A percentile compares a stretch with the other conserved stretches of the same genome.
Evolutionary conservation across 2,797 vertebrate genomes (phyloP).

Genomic region (Microchirus variegatus): DNA sequence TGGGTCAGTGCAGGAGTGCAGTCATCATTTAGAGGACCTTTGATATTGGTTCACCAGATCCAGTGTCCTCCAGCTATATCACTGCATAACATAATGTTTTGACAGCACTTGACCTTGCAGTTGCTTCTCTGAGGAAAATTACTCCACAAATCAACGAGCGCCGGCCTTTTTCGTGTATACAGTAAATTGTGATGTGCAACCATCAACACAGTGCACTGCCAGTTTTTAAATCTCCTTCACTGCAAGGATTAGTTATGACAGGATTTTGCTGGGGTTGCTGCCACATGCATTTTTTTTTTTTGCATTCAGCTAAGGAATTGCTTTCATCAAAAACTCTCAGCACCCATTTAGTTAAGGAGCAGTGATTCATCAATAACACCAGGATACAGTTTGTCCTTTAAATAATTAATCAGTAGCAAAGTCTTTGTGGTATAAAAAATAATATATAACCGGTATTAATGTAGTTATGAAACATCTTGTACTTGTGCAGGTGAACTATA

Average conservation of each 20-base stretch:
- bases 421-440: slow-evolving; percentile 37
- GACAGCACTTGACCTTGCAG: slow-evolving; percentile 45
- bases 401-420: slow-evolving; percentile 42
- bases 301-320: slow-evolving; percentile 33
- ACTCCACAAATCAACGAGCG: slow-evolving; percentile 43
- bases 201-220: slow-evolving; percentile 28
- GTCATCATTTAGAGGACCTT: slow-evolving; percentile 47
- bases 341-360: slow-evolving; percentile 46
- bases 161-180: slow-evolving; percentile 8
- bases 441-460: slow-evolving; percentile 49
- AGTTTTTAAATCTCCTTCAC: slow-evolving; percentile 51
- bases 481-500: slow-evolving; percentile 37
- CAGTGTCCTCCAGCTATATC: slow-evolving; percentile 9
- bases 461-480: not conserved
- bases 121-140: slow-evolving; percentile 37
- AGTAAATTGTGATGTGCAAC: slow-evolving; percentile 36
- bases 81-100: slow-evolving; percentile 36
- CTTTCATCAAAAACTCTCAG: slow-evolving; percentile 41
- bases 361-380: slow-evolving; percentile 61
- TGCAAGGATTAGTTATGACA: slow-evolving; percentile 49
- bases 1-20: slow-evolving; percentile 43
- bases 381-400: slow-evolving; percentile 50
- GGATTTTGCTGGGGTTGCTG: slow-evolving; percentile 19
- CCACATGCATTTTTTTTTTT: slow-evolving; percentile 16
- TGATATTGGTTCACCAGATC: slow-evolving; percentile 33